Conservation (phyloP, 2,797 vertebrate species). For the Buceros bicornis region DNA sequence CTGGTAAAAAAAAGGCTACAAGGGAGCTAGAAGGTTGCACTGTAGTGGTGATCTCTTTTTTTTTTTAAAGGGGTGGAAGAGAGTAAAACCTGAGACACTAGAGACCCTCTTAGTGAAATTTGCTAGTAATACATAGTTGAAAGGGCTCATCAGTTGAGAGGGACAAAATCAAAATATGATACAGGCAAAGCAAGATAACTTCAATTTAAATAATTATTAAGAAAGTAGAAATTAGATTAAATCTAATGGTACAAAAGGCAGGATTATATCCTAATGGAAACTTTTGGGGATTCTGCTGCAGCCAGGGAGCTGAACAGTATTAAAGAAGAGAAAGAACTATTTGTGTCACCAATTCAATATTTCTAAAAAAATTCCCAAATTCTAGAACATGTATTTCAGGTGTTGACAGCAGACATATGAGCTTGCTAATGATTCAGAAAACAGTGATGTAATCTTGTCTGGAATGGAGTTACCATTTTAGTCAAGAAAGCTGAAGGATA, state of each 20-base stretch:
- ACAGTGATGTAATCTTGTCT: not conserved
- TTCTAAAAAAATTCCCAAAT: not conserved
- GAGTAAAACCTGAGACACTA: not conserved
- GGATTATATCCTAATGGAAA: not conserved
- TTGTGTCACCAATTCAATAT: not conserved
- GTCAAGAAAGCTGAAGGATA: not conserved
- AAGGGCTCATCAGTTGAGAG: not conserved
- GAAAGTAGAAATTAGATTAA: not conserved
- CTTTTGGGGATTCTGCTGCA: not conserved
- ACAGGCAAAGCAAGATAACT: not conserved
- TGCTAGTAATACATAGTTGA: not conserved
- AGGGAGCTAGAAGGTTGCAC: not conserved
- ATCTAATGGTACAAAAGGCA: not conserved
- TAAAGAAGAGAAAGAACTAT: not conserved
- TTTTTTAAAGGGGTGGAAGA: not conserved
- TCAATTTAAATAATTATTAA: not conserved
- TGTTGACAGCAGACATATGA: not conserved
- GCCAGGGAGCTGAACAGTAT: not conserved
- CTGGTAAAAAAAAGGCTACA: not conserved
- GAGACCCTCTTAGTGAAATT: not conserved
- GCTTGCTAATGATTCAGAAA: not conserved
- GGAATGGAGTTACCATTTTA: not conserved
- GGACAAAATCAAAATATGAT: not conserved
- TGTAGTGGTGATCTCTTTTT: not conserved
- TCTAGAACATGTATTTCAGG: not conserved